phyloP scores from a whole-genome alignment of 2,113 vertebrate genomes.

The Ailuropoda melanoleuca region DNA sequence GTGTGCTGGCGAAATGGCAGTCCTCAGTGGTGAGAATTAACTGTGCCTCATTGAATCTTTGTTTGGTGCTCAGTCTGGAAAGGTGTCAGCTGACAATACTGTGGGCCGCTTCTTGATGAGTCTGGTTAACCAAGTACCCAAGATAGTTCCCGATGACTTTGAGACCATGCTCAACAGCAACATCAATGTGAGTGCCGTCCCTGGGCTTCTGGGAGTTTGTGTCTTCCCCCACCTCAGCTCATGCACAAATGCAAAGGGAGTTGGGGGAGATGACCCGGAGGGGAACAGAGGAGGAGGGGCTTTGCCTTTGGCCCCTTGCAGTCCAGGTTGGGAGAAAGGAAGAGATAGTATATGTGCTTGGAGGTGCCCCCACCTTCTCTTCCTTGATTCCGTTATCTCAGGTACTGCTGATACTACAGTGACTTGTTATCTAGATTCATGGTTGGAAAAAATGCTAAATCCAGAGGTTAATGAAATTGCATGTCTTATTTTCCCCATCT shows the following conservation, averaged over 20 bases:
- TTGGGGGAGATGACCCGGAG: neutral
- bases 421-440: neutral
- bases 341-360: neutral
- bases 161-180: slow-evolving; percentile 99
- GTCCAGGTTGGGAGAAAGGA: neutral
- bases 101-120: slow-evolving; percentile 97
- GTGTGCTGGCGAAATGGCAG: neutral
- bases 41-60: slow-evolving; percentile 26
- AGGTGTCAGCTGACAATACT: slow-evolving; percentile 95
- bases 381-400: neutral
- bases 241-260: neutral
- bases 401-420: neutral
- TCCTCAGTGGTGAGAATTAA: neutral
- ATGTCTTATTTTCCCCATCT: neutral
- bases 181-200: slow-evolving; percentile 92
- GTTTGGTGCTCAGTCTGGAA: slow-evolving; percentile 90
- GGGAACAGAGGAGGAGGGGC: neutral
- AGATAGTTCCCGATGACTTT: slow-evolving; percentile 96
- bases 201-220: neutral
- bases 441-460: neutral
- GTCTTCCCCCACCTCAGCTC: neutral
- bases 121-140: slow-evolving; percentile 98
- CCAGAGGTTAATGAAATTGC: neutral
- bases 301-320: neutral
- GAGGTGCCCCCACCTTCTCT: neutral